Evolutionary conservation across 1,140 invertebrate species (phyloP).

Genomic region (Atopsyche davidsoni): DNA sequence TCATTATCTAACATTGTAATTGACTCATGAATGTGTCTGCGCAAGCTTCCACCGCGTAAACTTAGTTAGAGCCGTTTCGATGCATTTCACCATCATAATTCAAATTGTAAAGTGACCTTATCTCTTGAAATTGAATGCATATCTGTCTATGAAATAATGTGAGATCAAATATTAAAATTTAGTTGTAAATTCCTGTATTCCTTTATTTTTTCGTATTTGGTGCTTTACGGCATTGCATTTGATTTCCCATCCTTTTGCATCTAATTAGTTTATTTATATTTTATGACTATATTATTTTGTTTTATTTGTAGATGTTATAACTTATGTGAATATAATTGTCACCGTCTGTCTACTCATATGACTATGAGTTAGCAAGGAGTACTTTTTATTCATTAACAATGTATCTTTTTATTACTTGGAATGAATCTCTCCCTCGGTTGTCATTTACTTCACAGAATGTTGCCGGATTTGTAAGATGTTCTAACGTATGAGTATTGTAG

Average conservation of each 20-base stretch:
- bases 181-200: not conserved
- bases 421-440: slow-evolving; percentile 15
- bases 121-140: slow-evolving; percentile 14
- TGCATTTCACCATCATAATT: slow-evolving; percentile 9
- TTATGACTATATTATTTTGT: slow-evolving; percentile 13
- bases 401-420: slow-evolving; percentile 5
- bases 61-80: slow-evolving; percentile 1
- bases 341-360: slow-evolving; percentile 11
- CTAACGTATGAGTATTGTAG: slow-evolving; percentile 27
- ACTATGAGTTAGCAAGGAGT: not conserved
- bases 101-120: slow-evolving; percentile 18
- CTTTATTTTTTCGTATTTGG: slow-evolving; percentile 15
- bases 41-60: not conserved
- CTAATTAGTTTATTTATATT: slow-evolving; percentile 18
- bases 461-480: slow-evolving; percentile 21
- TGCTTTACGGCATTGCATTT: slow-evolving; percentile 17
- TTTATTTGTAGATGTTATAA: slow-evolving; percentile 11
- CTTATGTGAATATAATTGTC: slow-evolving; percentile 20
- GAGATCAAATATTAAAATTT: not conserved
- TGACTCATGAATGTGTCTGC: not conserved
- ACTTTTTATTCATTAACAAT: slow-evolving; percentile 1
- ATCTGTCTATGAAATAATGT: slow-evolving; percentile 13
- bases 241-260: slow-evolving; percentile 9
- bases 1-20: not conserved
- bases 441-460: slow-evolving; percentile 11